A percentile compares a stretch with the other conserved stretches of the same genome.
Conservation (phyloP, 2,113 vertebrate species). For the Nothobranchius furzeri region DNA sequence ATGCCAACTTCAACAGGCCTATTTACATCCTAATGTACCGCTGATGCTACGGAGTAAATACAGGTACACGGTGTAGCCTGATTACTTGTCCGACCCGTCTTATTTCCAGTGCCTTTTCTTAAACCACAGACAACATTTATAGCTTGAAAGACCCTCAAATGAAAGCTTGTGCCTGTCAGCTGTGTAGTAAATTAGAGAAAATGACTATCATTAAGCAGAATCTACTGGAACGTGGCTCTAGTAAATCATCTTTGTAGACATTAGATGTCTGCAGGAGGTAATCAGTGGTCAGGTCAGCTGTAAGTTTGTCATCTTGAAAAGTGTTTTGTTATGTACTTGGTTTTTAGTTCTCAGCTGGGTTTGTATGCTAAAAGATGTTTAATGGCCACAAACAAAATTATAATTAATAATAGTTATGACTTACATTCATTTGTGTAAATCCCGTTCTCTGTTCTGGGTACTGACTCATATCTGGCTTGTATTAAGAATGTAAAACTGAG, state of each 20-base stretch:
- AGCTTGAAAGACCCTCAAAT: constrained; percentile 21
- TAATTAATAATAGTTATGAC: neutral
- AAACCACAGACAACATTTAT: constrained; percentile 18
- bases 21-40: constrained; percentile 14
- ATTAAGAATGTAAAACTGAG: constrained; percentile 25
- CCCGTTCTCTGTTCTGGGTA: neutral
- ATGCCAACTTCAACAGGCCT: neutral
- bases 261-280: neutral
- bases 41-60: neutral
- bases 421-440: constrained; percentile 11
- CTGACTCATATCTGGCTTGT: constrained; percentile 25
- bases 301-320: constrained; percentile 1
- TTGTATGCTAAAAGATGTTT: constrained; percentile 5
- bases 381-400: neutral
- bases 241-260: neutral
- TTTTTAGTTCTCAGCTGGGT: neutral
- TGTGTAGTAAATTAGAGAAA: constrained; percentile 7
- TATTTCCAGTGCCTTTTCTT: constrained; percentile 4
- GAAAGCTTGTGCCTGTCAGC: constrained; percentile 1
- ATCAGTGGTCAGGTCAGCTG: constrained; percentile 1
- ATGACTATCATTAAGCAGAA: constrained; percentile 22
- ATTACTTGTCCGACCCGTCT: constrained; percentile 8
- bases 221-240: constrained; percentile 5
- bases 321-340: neutral
- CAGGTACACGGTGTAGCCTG: neutral